Conservation (phyloP, 2,797 vertebrate species). For the Gastrophryne carolinensis region DNA sequence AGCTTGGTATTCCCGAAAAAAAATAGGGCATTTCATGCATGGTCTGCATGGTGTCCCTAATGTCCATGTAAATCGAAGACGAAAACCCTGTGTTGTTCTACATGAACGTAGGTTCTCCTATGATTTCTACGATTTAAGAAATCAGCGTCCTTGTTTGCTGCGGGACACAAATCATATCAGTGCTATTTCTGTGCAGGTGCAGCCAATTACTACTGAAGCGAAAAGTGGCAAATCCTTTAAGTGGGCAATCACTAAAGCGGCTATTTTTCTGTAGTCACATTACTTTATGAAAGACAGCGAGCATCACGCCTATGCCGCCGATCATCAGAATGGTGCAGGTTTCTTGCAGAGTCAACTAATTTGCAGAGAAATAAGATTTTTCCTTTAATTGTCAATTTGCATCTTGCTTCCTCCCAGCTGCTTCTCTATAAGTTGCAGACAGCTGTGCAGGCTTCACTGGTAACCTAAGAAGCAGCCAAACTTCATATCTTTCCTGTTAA, state of each 20-base stretch:
- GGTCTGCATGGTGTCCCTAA: too few relatives aligned
- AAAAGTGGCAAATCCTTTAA: constrained; percentile 22
- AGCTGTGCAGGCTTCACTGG: constrained; percentile 44
- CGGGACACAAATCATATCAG: too few relatives aligned
- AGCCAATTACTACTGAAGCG: constrained; percentile 2
- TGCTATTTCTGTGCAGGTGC: constrained; percentile 22
- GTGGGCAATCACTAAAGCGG: not conserved
- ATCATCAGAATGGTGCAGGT: constrained; percentile 11
- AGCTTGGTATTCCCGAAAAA: too few relatives aligned
- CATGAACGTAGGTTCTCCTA: too few relatives aligned
- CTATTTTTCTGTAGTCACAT: not conserved
- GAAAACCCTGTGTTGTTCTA: too few relatives aligned
- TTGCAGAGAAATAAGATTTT: constrained; percentile 46
- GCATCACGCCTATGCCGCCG: constrained; percentile 25
- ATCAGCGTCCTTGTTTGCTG: too few relatives aligned
- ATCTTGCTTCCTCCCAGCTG: constrained; percentile 38
- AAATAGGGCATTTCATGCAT: too few relatives aligned
- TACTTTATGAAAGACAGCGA: constrained; percentile 32
- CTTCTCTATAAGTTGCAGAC: constrained; percentile 34
- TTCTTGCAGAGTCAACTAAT: constrained; percentile 44
- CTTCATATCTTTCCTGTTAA: constrained; percentile 42
- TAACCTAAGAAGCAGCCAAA: constrained; percentile 32
- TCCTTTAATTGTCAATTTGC: constrained; percentile 46
- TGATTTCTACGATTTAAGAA: too few relatives aligned
- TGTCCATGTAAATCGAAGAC: too few relatives aligned